These are phyloP conservation scores for Rhimphoctona megacephalus DNA, from an alignment of 2,888 invertebrate genomes.

Conservation along the genomic window DNA sequence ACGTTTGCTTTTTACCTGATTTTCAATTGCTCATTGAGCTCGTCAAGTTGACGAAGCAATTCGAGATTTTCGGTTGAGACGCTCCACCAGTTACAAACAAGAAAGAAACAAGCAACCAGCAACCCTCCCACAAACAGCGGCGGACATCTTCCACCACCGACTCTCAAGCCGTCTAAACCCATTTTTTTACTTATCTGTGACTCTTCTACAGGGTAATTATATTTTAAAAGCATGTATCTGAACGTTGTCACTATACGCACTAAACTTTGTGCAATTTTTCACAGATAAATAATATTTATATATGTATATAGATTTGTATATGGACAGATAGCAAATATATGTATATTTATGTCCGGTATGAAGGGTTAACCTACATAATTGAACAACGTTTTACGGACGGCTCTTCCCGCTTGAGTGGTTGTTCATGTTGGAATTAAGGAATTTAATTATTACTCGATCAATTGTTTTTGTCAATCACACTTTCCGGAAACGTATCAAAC, in stretches of 20 bases:
- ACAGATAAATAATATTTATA: not conserved
- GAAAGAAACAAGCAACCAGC: conserved; percentile 80
- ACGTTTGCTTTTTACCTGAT: conserved; percentile 77
- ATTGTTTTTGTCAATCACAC: not conserved
- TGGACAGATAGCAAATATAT: not conserved
- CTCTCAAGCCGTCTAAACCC: conserved; percentile 83
- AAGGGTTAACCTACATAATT: conserved; percentile 4
- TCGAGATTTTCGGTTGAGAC: conserved; percentile 82
- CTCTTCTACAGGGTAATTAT: not conserved
- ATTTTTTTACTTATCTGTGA: conserved; percentile 71
- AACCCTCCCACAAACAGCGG: conserved; percentile 82
- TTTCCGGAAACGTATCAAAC: not conserved
- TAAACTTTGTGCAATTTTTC: not conserved
- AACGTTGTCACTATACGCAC: not conserved
- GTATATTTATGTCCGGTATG: not conserved
- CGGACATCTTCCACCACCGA: conserved; percentile 83
- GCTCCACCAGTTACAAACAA: conserved; percentile 83
- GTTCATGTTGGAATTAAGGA: not conserved
- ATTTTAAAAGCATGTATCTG: not conserved
- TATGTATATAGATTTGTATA: not conserved
- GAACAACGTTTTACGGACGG: not conserved
- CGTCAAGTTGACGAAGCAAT: conserved; percentile 81
- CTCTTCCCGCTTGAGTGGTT: not conserved
- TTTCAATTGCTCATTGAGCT: conserved; percentile 82
- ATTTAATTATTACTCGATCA: not conserved